A percentile compares a stretch with the other conserved stretches of the same genome.
These are phyloP conservation scores for Philaethria dido DNA, from an alignment of 2,888 invertebrate species.

Conservation along the genomic window DNA sequence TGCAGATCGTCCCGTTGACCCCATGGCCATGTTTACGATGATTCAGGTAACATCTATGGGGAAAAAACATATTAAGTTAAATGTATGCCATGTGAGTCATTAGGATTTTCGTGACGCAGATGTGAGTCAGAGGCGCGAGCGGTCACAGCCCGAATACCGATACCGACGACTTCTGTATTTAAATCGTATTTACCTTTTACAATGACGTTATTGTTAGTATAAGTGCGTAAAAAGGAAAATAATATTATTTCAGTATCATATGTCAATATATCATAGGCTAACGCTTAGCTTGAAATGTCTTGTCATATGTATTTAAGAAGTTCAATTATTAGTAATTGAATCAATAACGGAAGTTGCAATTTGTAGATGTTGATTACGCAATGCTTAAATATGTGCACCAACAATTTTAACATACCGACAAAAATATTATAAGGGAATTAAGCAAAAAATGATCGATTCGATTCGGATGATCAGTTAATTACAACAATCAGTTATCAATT, in stretches of 20 bases:
- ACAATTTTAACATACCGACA: background rate
- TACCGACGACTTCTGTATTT: conserved; percentile 32
- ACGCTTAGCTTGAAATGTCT: conserved; percentile 48
- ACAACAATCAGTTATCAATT: background rate
- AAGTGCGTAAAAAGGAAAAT: conserved; percentile 14
- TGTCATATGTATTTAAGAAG: conserved; percentile 35
- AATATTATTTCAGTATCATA: background rate
- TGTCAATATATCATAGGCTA: background rate
- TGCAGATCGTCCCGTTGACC: conserved; percentile 41
- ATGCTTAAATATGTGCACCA: conserved; percentile 21
- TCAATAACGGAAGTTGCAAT: conserved; percentile 46
- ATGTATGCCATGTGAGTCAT: conserved; percentile 58
- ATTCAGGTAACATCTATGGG: conserved; percentile 63
- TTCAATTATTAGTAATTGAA: conserved; percentile 48
- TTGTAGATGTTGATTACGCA: conserved; percentile 43
- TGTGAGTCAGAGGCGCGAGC: conserved; percentile 68
- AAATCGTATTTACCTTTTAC: conserved; percentile 20
- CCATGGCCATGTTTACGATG: conserved; percentile 41
- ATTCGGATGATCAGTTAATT: too few species aligned
- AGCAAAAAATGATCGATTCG: too few species aligned
- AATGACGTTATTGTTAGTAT: background rate
- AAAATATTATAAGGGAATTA: background rate
- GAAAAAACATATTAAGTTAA: conserved; percentile 61
- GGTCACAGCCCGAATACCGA: conserved; percentile 51
- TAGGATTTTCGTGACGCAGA: conserved; percentile 62